phyloP scores from a whole-genome alignment of 1,140 invertebrate species.

The Aphelinus certus region DNA sequence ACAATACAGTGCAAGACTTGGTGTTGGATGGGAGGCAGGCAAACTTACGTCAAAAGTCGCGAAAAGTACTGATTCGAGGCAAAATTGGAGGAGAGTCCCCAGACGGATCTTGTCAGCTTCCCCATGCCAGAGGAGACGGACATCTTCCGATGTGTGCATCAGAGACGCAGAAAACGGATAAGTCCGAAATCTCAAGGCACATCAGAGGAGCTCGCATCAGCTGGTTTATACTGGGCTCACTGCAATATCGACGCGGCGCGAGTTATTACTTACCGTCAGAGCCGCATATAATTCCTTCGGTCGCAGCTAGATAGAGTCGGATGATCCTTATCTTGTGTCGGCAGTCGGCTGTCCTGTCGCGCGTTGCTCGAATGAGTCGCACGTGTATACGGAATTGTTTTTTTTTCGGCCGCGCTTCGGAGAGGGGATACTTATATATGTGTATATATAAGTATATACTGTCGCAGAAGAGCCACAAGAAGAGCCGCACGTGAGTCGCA shows the following conservation, averaged over 20 bases:
- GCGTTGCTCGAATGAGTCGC: too few species aligned
- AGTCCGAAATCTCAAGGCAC: neutral
- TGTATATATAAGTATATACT: too few species aligned
- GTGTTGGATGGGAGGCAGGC: neutral
- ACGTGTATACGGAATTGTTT: too few species aligned
- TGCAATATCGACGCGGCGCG: neutral
- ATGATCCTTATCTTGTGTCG: too few species aligned
- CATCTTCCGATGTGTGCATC: neutral
- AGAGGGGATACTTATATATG: too few species aligned
- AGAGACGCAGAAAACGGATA: constrained; percentile 10
- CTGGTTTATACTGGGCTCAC: neutral
- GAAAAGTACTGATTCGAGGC: constrained; percentile 64
- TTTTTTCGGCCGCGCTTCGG: too few species aligned
- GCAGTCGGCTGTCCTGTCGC: too few species aligned
- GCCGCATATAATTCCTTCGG: neutral
- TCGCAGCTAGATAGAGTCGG: constrained; percentile 10
- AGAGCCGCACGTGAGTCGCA: too few species aligned
- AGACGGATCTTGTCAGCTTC: constrained; percentile 58
- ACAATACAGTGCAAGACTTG: too few species aligned
- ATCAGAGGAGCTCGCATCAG: too few species aligned
- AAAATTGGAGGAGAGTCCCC: constrained; percentile 63
- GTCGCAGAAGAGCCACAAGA: too few species aligned
- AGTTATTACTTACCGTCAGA: neutral
- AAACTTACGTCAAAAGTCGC: constrained; percentile 60
- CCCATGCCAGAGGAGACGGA: constrained; percentile 50